Evolutionary conservation across 2,113 vertebrate genomes (phyloP).

Genomic region (Poicephalus gulielmi): DNA sequence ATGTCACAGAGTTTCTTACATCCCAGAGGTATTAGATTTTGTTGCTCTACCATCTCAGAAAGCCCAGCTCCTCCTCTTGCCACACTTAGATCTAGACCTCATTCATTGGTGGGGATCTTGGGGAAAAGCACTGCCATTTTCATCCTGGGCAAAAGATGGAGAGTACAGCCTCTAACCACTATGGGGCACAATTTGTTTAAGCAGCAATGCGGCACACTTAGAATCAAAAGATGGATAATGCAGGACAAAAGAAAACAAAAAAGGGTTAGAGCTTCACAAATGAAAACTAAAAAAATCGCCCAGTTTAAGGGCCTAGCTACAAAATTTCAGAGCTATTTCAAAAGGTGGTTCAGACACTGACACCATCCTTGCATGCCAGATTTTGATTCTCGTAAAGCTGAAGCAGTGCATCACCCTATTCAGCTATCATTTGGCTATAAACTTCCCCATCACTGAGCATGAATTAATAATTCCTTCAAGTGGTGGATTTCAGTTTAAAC

Average conservation of each 20-base stretch:
- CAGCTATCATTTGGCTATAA: not conserved
- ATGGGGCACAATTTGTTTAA: not conserved
- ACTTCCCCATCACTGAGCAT: not conserved
- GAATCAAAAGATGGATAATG: not conserved
- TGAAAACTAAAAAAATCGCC: not conserved
- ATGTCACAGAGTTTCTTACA: not conserved
- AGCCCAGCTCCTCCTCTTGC: not conserved
- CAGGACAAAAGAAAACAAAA: not conserved
- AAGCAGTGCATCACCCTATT: not conserved
- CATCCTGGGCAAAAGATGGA: not conserved
- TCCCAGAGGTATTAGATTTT: not conserved
- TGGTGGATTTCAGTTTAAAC: not conserved
- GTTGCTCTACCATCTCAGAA: not conserved
- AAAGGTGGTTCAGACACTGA: not conserved
- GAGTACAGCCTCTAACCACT: not conserved
- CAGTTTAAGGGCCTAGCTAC: not conserved
- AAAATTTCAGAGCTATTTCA: not conserved
- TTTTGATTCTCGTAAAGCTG: not conserved
- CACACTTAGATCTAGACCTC: not conserved
- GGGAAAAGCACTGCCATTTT: not conserved
- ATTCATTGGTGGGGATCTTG: not conserved
- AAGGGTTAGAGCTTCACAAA: not conserved
- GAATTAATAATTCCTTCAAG: not conserved
- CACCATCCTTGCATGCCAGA: not conserved
- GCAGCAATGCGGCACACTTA: not conserved